A percentile compares a stretch with the other conserved stretches of the same genome.
Conservation (phyloP, 2,113 vertebrate species). For the Callionymus lyra region DNA sequence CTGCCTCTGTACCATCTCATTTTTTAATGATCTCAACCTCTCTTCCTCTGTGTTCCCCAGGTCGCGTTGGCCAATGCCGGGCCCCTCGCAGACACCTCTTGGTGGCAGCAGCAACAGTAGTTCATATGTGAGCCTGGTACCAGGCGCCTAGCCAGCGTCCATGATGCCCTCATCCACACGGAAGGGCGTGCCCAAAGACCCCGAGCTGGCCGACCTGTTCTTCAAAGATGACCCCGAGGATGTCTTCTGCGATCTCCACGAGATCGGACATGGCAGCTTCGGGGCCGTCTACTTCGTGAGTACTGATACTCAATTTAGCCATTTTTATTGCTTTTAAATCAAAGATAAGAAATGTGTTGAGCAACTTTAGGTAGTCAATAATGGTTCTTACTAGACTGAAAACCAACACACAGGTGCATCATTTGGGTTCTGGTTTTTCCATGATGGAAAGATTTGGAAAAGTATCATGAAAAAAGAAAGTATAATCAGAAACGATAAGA, state of each 20-base stretch:
- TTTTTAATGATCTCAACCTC: neutral
- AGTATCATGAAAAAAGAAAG: too few species aligned
- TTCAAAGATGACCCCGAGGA: constrained; percentile 76
- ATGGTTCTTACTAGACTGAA: too few species aligned
- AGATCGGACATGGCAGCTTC: constrained; percentile 78
- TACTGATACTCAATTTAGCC: too few species aligned
- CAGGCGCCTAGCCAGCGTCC: constrained; percentile 48
- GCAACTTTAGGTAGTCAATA: too few species aligned
- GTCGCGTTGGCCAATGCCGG: constrained; percentile 64
- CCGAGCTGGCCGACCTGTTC: constrained; percentile 68
- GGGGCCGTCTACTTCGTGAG: constrained; percentile 77
- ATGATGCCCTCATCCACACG: constrained; percentile 74
- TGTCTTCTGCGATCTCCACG: constrained; percentile 73
- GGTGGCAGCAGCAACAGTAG: constrained; percentile 56
- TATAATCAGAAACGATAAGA: too few species aligned
- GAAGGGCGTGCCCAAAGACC: constrained; percentile 65
- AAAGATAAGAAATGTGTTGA: too few species aligned
- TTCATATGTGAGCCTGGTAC: constrained; percentile 48
- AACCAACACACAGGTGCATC: too few species aligned
- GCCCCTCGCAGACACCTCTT: constrained; percentile 48
- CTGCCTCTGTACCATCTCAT: too few species aligned
- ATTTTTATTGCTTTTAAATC: too few species aligned
- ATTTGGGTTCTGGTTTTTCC: too few species aligned
- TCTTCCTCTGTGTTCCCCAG: constrained; percentile 13
- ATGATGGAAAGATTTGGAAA: too few species aligned